A percentile compares a stretch with the other conserved stretches of the same genome.
Evolutionary conservation across 2,113 vertebrate genomes (phyloP).

Genomic region (Hypocryptadius cinnamomeus): DNA sequence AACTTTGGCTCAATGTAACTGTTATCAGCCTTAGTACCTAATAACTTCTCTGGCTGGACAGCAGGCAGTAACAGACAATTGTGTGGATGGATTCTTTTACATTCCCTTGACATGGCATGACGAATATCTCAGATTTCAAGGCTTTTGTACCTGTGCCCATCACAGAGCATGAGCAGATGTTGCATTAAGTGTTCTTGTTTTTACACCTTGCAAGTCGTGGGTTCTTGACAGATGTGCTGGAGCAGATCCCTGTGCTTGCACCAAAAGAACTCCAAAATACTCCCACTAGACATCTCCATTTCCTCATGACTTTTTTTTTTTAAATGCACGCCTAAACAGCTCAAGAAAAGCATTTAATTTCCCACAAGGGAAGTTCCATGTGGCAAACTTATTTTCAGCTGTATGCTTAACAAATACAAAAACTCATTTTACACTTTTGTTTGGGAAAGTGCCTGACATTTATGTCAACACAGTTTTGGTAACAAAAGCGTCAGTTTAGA

Average conservation of each 20-base stretch:
- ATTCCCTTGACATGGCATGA: neutral
- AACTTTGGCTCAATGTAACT: neutral
- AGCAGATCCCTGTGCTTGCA: neutral
- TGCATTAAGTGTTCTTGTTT: neutral
- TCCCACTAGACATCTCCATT: neutral
- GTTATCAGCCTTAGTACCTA: neutral
- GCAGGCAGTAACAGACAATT: neutral
- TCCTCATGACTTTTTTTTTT: neutral
- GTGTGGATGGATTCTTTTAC: neutral
- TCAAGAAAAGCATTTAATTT: neutral
- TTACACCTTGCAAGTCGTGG: neutral
- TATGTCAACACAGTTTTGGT: neutral
- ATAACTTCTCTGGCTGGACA: neutral
- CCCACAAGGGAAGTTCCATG: conserved; percentile 11
- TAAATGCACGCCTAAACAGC: neutral
- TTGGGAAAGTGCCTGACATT: neutral
- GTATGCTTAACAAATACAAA: neutral
- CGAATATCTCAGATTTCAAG: neutral
- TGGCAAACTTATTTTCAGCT: conserved; percentile 26
- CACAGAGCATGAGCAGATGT: neutral
- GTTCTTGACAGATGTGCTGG: conserved; percentile 9
- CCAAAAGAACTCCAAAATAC: neutral
- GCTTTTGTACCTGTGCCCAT: neutral
- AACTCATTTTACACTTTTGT: neutral
- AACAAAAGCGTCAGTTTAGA: neutral